Evolutionary conservation across 2,888 invertebrate genomes (phyloP).

Genomic region (Furcula furcula): DNA sequence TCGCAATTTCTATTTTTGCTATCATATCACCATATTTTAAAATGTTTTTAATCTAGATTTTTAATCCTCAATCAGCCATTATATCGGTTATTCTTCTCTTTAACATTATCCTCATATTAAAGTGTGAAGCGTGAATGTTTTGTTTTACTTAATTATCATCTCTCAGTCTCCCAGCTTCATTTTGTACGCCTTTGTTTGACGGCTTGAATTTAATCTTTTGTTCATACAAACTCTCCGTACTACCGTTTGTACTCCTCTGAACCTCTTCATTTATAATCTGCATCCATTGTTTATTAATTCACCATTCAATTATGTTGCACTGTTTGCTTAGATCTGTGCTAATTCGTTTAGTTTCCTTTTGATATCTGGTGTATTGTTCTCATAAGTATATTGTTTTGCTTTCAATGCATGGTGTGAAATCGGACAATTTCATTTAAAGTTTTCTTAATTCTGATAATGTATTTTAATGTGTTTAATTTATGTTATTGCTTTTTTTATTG

Average conservation of each 20-base stretch:
- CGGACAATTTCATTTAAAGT: too few relatives aligned
- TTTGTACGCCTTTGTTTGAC: constrained; percentile 7
- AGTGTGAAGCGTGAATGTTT: not conserved
- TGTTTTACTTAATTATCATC: constrained; percentile 7
- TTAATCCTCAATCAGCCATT: not conserved
- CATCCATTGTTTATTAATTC: not conserved
- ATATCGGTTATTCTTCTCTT: not conserved
- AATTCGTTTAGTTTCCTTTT: not conserved
- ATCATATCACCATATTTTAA: too few relatives aligned
- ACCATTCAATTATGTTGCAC: constrained; percentile 2
- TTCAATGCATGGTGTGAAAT: too few relatives aligned
- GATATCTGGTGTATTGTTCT: too few relatives aligned
- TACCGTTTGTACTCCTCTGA: constrained; percentile 2
- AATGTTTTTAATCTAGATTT: not conserved
- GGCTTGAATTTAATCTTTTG: constrained; percentile 4
- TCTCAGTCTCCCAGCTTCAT: constrained; percentile 3
- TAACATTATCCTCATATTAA: not conserved
- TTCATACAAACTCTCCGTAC: constrained; percentile 5
- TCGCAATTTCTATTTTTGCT: too few relatives aligned
- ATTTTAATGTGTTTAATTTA: too few relatives aligned
- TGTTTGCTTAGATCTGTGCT: not conserved
- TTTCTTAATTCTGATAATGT: too few relatives aligned
- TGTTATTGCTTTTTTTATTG: too few relatives aligned
- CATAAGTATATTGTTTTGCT: too few relatives aligned
- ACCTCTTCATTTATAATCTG: constrained; percentile 2